Evolutionary conservation across 2,113 vertebrate genomes (phyloP), one percentile per base, ranked within the genome.

Genomic region (Channa maculata): DNA sequence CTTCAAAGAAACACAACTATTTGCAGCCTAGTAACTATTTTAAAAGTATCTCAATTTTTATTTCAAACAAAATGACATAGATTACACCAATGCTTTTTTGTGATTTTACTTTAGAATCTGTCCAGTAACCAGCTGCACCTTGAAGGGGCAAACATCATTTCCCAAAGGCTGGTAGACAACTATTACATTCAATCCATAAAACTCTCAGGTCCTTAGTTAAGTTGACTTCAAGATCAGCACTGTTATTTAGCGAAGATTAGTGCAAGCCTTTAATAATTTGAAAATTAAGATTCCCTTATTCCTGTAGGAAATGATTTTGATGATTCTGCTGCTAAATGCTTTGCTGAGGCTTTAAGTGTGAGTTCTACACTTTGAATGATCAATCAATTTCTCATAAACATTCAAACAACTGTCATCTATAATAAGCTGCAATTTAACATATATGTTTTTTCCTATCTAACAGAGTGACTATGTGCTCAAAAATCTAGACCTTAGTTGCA

Each of bases 401-500:
- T 24, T 24, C 1, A 24, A 24, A 24, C 24, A 24, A 24, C 24
- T 24, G 24, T 24, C 24, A 24, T 24, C 24, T 24, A 24, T 24
- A 24, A 24, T 24, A 10, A 1, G 24, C 24, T 24, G 24, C 1
- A 24, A 24, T 24, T 24, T 24, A 24, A 24, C 24, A 24, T 24
- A 24, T 24, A 24, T 24, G 1, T 9, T 65, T 14, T 45, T 59
- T 73, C 36, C 50, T 38, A 10, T 69, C 55, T 83, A 41, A 50
- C 52, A 95, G 93, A 39, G 8, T 58, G 93, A 96, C 86, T 91
- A 84, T 70, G 69, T 80, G 86, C 41, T 95, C 57, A 95, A 84
- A 72, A 79, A 90, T 3, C 76, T 97, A 85, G 93, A 96, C 77
- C 93, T 96, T 59, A 96, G 95, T 74, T 88, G 95, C 93, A 96